phyloP scores from a whole-genome alignment of 2,113 vertebrate species.

The Cnemophilus loriae region DNA sequence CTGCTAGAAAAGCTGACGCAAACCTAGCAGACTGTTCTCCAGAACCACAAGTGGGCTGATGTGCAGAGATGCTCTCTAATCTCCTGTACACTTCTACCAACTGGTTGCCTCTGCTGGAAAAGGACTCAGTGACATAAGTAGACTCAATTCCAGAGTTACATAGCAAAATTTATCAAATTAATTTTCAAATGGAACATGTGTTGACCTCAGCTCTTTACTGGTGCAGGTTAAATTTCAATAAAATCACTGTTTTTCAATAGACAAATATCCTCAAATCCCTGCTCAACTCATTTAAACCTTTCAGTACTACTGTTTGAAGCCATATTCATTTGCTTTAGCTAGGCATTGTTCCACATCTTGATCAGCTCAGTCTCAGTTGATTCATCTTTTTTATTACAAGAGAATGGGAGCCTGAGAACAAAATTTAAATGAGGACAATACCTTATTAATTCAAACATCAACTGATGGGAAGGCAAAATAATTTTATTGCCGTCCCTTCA shows the following conservation, averaged over 20 bases:
- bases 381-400: not conserved
- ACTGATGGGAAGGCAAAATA: not conserved
- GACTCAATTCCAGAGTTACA: not conserved
- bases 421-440: not conserved
- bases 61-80: not conserved
- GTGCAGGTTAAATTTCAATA: not conserved
- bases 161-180: not conserved
- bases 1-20: not conserved
- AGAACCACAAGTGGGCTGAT: accelerated
- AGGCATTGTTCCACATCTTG: not conserved
- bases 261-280: not conserved
- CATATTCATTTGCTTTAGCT: not conserved
- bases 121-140: not conserved
- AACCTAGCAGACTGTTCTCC: not conserved
- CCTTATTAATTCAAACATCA: not conserved
- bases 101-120: not conserved
- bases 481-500: not conserved
- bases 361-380: not conserved
- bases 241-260: not conserved
- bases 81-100: not conserved
- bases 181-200: not conserved
- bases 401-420: not conserved
- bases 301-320: not conserved
- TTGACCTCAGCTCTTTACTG: not conserved
- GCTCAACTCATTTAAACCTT: not conserved